phyloP scores from a whole-genome alignment of 2,797 vertebrate species.

The Sciaenops ocellatus region DNA sequence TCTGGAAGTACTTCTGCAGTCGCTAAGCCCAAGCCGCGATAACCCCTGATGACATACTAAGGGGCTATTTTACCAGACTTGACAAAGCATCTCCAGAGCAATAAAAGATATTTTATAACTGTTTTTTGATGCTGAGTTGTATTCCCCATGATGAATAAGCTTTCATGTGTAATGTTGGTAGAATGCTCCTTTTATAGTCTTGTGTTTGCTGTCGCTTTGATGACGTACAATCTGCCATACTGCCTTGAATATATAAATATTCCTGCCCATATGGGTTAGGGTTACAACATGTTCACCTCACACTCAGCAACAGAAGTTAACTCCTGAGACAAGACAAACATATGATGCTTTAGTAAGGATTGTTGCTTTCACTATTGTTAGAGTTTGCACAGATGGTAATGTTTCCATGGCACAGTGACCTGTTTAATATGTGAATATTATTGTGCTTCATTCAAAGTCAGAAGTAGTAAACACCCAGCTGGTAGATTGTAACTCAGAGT shows the following conservation, averaged over 20 bases:
- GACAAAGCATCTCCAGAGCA: background rate
- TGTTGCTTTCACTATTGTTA: slow-evolving; percentile 18
- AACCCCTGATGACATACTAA: background rate
- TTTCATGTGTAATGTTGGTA: background rate
- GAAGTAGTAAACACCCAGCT: slow-evolving; percentile 26
- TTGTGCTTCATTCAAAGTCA: background rate
- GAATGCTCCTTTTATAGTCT: background rate
- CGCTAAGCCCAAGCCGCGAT: background rate
- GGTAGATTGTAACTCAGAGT: background rate
- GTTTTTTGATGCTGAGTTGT: background rate
- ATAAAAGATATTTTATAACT: no score
- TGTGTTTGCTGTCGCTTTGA: background rate
- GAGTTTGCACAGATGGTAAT: slow-evolving; percentile 35
- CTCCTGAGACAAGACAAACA: slow-evolving; percentile 12
- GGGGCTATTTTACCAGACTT: background rate
- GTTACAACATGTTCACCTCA: background rate
- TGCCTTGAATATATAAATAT: background rate
- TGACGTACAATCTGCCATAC: background rate
- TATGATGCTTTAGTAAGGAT: background rate
- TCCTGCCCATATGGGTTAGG: background rate
- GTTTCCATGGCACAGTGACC: slow-evolving; percentile 26
- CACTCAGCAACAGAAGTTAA: background rate
- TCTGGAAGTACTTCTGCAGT: background rate
- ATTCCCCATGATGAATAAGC: background rate
- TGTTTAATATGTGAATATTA: slow-evolving; percentile 32